phyloP scores from a whole-genome alignment of 1,140 invertebrate genomes.

The Chironomus tepperi region DNA sequence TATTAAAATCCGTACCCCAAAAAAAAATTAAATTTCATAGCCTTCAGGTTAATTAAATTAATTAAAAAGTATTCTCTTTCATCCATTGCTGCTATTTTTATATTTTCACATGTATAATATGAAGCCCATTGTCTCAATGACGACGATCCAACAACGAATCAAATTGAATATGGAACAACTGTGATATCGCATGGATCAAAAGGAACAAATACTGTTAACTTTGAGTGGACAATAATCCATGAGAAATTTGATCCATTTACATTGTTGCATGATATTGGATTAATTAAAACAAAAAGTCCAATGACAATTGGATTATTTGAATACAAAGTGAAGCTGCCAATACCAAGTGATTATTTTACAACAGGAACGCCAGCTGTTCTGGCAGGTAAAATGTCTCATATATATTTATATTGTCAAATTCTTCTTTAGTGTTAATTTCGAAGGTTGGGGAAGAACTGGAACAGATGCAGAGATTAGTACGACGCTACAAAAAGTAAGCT shows the following conservation, averaged over 20 bases:
- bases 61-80: too few relatives aligned
- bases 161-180: slow-evolving; percentile 26
- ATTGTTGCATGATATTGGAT: slow-evolving; percentile 29
- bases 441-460: slow-evolving; percentile 37
- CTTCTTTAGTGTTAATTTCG: neutral
- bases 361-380: slow-evolving; percentile 29
- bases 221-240: slow-evolving; percentile 27
- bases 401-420: neutral
- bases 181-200: slow-evolving; percentile 25
- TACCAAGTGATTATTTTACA: slow-evolving; percentile 28
- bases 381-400: slow-evolving; percentile 18
- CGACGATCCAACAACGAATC: slow-evolving; percentile 15
- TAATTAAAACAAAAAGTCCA: slow-evolving; percentile 34
- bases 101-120: neutral
- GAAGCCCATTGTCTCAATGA: slow-evolving; percentile 34
- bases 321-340: slow-evolving; percentile 32
- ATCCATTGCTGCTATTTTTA: neutral
- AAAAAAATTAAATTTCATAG: too few relatives aligned
- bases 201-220: slow-evolving; percentile 29
- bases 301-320: slow-evolving; percentile 28
- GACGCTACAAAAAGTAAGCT: slow-evolving; percentile 36
- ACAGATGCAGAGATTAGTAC: slow-evolving; percentile 28
- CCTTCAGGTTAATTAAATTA: too few relatives aligned
- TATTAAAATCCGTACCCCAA: too few relatives aligned
- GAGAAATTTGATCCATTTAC: slow-evolving; percentile 33